Conservation (phyloP, 2,113 vertebrate genomes). For the Sisor rabdophorus region DNA sequence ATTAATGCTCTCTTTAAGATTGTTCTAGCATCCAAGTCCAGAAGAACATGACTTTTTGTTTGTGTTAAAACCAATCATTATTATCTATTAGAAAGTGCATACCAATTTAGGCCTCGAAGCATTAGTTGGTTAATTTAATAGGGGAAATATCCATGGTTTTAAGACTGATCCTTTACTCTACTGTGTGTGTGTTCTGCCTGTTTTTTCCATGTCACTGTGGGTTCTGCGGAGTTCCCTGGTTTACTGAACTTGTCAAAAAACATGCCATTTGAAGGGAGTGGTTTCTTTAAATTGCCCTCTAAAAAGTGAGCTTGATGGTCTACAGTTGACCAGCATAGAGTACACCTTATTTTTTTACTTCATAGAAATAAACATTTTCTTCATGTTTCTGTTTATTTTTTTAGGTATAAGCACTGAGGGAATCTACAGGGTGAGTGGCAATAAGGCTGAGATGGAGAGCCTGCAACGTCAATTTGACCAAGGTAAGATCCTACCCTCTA, state of each 20-base stretch:
- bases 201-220: not conserved
- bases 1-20: constrained; percentile 12
- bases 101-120: not conserved
- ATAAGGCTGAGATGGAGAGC: constrained; percentile 96
- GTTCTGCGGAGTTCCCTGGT: not conserved
- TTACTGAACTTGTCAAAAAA: not conserved
- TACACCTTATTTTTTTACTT: not conserved
- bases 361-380: not conserved
- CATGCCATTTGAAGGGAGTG: not conserved
- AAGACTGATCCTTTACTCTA: not conserved
- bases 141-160: not conserved
- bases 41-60: not conserved
- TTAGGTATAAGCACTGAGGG: constrained; percentile 87
- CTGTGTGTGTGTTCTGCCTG: not conserved
- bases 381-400: constrained; percentile 22
- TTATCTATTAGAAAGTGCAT: not conserved
- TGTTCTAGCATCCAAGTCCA: not conserved
- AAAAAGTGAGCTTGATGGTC: not conserved
- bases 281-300: not conserved
- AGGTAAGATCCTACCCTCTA: constrained; percentile 64
- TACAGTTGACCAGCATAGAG: not conserved
- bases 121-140: not conserved
- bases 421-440: constrained; percentile 93
- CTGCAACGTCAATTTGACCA: constrained; percentile 94
- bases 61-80: too few species aligned